Conservation (phyloP, 2,797 vertebrate genomes). For the Phoebastria nigripes region DNA sequence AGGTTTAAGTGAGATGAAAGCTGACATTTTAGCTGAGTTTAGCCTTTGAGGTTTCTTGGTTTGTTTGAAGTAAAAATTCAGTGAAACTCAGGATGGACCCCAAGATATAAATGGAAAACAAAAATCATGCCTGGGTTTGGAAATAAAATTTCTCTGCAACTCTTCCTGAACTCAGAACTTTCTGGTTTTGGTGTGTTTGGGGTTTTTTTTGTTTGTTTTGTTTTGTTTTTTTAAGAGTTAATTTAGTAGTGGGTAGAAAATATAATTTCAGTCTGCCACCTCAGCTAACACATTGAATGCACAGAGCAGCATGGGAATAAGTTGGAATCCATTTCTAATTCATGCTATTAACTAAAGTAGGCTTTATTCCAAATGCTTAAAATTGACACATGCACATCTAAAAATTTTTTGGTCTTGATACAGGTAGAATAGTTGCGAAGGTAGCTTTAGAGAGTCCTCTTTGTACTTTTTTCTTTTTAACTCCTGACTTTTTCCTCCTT, state of each 20-base stretch:
- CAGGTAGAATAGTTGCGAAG: not conserved
- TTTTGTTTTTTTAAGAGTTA: not conserved
- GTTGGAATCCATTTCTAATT: not conserved
- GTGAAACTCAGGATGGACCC: not conserved
- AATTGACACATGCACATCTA: not conserved
- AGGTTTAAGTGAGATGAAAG: constrained; percentile 52
- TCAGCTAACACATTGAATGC: not conserved
- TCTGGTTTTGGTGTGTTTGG: not conserved
- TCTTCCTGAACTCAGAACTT: not conserved
- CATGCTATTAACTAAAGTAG: not conserved
- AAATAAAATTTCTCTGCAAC: not conserved
- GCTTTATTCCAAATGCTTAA: not conserved
- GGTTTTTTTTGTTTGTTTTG: not conserved
- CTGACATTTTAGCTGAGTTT: constrained; percentile 28
- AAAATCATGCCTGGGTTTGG: not conserved
- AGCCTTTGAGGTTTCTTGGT: constrained; percentile 53
- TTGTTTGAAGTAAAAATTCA: constrained; percentile 51
- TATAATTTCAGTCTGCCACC: not conserved
- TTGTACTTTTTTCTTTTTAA: not conserved
- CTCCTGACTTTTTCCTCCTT: not conserved
- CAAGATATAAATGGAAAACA: constrained; percentile 42
- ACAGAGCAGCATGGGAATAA: not conserved
- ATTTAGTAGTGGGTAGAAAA: not conserved
- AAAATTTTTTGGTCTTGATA: not conserved
- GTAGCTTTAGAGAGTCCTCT: not conserved